Percentiles rank a stretch among this genome's conserved stretches.
Evolutionary conservation across 2,888 invertebrate genomes (phyloP).

Genomic region (Leptodirus hochenwartii): DNA sequence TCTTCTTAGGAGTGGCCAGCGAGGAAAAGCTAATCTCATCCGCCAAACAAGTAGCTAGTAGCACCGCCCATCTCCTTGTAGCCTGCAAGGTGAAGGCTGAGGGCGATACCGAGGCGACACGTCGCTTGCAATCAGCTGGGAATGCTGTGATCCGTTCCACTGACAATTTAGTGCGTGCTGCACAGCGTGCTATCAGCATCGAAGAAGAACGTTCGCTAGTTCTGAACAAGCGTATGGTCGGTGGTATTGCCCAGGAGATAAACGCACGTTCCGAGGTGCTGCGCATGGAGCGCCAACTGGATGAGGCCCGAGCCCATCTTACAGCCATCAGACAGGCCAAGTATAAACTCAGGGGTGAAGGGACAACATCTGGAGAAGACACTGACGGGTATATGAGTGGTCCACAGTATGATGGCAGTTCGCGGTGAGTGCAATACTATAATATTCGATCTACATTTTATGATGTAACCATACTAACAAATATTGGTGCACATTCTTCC

Average conservation of each 20-base stretch:
- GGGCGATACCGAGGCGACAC: constrained; percentile 83
- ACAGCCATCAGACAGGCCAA: constrained; percentile 87
- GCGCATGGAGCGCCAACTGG: constrained; percentile 84
- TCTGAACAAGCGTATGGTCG: constrained; percentile 85
- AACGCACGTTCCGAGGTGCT: constrained; percentile 81
- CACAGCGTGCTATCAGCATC: constrained; percentile 77
- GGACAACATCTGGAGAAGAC: constrained; percentile 38
- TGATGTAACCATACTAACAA: too few relatives aligned
- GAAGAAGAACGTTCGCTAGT: constrained; percentile 85
- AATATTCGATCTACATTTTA: too few relatives aligned
- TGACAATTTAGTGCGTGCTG: constrained; percentile 89
- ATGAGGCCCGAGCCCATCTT: constrained; percentile 77
- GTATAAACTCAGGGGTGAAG: constrained; percentile 48
- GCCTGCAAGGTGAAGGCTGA: constrained; percentile 99
- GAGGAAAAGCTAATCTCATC: constrained; percentile 95
- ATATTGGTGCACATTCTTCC: too few relatives aligned
- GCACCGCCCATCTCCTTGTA: constrained; percentile 91
- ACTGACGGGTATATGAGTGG: constrained; percentile 36
- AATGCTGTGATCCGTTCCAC: constrained; percentile 96
- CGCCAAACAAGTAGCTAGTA: constrained; percentile 90
- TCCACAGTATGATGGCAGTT: constrained; percentile 22
- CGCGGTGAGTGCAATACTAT: too few relatives aligned
- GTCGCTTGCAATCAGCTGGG: constrained; percentile 80
- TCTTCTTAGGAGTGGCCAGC: constrained; percentile 44
- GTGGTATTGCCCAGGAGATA: constrained; percentile 92